Percentiles rank a stretch among this genome's conserved stretches.
These are phyloP conservation scores for Eristalis tenax DNA, from an alignment of 2,888 invertebrate genomes.

Conservation along the genomic window DNA sequence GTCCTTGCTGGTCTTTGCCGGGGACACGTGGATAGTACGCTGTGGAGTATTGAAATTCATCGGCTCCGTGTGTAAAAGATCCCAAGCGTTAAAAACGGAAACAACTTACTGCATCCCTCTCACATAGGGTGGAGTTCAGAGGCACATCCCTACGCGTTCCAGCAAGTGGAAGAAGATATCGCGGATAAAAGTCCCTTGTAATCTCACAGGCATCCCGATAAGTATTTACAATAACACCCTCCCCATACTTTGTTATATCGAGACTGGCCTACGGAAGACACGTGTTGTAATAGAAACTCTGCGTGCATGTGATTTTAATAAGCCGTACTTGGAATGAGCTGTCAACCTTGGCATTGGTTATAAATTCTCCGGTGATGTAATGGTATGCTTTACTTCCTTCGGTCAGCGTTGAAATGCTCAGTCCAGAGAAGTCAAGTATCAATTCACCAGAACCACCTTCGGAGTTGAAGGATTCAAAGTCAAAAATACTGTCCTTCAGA, in stretches of 20 bases:
- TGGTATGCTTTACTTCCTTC: background rate
- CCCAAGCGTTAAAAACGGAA: too few relatives aligned
- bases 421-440: background rate
- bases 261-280: too few relatives aligned
- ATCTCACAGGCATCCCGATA: background rate
- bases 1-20: background rate
- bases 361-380: background rate
- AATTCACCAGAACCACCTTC: background rate
- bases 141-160: background rate
- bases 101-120: too few relatives aligned
- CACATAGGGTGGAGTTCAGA: too few relatives aligned
- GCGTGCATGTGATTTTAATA: background rate
- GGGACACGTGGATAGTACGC: background rate
- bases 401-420: background rate
- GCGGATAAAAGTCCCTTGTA: background rate
- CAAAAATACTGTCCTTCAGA: background rate
- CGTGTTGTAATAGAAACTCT: too few relatives aligned
- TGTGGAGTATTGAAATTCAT: too few relatives aligned
- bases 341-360: background rate
- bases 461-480: background rate
- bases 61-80: too few relatives aligned
- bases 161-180: background rate
- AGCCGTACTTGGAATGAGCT: background rate
- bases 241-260: too few relatives aligned
- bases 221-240: too few relatives aligned